These are phyloP conservation scores for Dermolepida albohirtum DNA, from an alignment of 2,888 invertebrate genomes.

Conservation along the genomic window DNA sequence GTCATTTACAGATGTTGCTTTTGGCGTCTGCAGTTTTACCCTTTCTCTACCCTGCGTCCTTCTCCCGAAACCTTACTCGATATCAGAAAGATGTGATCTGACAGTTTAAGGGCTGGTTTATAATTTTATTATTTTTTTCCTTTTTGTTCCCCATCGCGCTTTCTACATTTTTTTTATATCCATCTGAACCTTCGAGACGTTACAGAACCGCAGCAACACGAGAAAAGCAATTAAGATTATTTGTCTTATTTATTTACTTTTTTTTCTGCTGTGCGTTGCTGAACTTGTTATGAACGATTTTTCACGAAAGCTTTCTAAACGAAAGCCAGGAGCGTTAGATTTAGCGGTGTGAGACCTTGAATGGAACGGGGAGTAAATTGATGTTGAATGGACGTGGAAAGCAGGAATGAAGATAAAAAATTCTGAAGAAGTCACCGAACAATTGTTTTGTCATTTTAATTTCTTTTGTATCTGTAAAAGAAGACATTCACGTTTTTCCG, in stretches of 20 bases:
- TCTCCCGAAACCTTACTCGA: conserved; percentile 46
- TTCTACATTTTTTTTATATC: neutral
- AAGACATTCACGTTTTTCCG: neutral
- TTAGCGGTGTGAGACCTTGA: neutral
- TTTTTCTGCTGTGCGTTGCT: conserved; percentile 17
- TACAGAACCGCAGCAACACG: conserved; percentile 13
- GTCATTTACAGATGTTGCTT: conserved; percentile 59
- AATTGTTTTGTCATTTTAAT: conserved; percentile 16
- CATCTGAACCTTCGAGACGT: conserved; percentile 2
- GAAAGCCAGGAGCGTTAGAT: neutral
- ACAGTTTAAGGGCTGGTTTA: conserved; percentile 54
- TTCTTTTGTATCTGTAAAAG: conserved; percentile 4
- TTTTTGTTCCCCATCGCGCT: conserved; percentile 1
- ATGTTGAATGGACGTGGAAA: neutral
- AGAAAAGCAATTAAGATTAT: conserved; percentile 22
- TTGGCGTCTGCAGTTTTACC: conserved; percentile 47
- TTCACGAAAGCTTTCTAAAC: neutral
- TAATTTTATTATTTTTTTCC: conserved; percentile 57
- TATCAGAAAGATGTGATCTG: conserved; percentile 58
- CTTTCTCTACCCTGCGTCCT: neutral
- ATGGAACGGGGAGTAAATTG: neutral
- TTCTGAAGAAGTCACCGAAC: neutral
- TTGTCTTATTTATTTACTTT: conserved; percentile 26
- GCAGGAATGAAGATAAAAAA: neutral
- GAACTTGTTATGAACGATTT: conserved; percentile 16